Evolutionary conservation across 1,140 invertebrate genomes (phyloP), one percentile per base, ranked within the genome.

Genomic region (Drosophila simulans): DNA sequence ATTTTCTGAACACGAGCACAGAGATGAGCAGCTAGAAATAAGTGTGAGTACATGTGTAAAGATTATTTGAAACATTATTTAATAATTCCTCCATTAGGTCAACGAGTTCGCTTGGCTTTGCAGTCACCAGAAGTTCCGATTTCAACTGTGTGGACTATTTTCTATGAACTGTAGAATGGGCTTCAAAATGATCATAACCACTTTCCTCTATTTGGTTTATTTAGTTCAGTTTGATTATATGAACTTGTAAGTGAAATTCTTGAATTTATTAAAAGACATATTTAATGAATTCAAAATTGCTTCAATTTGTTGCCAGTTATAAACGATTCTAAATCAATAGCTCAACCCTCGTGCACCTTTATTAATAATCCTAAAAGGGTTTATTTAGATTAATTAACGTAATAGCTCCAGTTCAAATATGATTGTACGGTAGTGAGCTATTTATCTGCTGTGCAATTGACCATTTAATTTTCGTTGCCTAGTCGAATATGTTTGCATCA

Each of bases 161-260:
- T 45, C 17, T 8, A 11, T 45, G 4, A 45, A 45, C 15, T 20
- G 11, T 5, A 11, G 12, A 3, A 45, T 20, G 42, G 42, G 17
- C 20, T 45, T 45, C 11, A 17, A 45, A 22, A 45, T 45, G 42
- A 45, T 70, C 7, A 60, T 74, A 1, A 62, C 63, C 11, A 62
- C 46, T 7, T 20, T 69, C 7, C 5, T 74, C 4, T 85, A 85
- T 20, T 46, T 85, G 13, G 5, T 85, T 8, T 85, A 62, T 37
- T 55, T 85, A 13, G 57, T 79, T 20, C 82, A 85, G 34, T 77
- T 80, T 48, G 81, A 85, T 56, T 85, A 45, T 43, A 58, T 70
- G 48, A 80, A 85, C 34, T 62, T 82, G 12, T 60, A 12, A 20
- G 10, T 4, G 3, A 4, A 20, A 0, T 3, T 1, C 20, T 17